Evolutionary conservation across 2,888 invertebrate genomes (phyloP).

Genomic region (Boloria euphrosyne): DNA sequence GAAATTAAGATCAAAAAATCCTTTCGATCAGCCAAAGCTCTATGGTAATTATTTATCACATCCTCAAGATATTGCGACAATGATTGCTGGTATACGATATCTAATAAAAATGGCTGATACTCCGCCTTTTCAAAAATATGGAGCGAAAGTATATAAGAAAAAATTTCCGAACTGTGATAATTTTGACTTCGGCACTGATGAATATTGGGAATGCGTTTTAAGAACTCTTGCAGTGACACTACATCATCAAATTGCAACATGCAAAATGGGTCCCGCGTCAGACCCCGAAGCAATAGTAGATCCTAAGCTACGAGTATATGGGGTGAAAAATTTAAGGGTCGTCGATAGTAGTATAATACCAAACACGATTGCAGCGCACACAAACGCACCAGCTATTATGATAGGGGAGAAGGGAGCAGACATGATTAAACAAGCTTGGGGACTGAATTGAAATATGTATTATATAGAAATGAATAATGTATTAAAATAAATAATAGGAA

Average conservation of each 20-base stretch:
- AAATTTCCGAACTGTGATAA: slow-evolving; percentile 81
- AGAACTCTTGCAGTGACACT: slow-evolving; percentile 83
- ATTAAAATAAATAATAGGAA: neutral
- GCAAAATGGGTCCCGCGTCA: slow-evolving; percentile 84
- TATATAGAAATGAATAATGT: neutral
- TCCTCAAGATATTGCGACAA: slow-evolving; percentile 81
- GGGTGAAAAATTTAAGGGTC: slow-evolving; percentile 83
- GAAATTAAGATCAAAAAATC: slow-evolving; percentile 84
- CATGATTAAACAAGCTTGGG: slow-evolving; percentile 82
- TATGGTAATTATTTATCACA: slow-evolving; percentile 88
- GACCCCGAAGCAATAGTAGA: slow-evolving; percentile 85
- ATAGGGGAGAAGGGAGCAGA: slow-evolving; percentile 88
- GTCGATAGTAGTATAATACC: slow-evolving; percentile 88
- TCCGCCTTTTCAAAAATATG: slow-evolving; percentile 82
- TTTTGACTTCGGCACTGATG: slow-evolving; percentile 80
- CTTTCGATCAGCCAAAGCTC: slow-evolving; percentile 84
- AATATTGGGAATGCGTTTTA: slow-evolving; percentile 86
- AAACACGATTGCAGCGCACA: slow-evolving; percentile 84
- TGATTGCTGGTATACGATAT: slow-evolving; percentile 83
- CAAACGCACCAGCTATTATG: slow-evolving; percentile 86
- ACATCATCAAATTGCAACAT: slow-evolving; percentile 87
- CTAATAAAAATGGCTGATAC: slow-evolving; percentile 81
- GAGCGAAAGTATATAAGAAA: slow-evolving; percentile 78
- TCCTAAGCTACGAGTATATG: slow-evolving; percentile 83
- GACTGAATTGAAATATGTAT: slow-evolving; percentile 41